These are phyloP conservation scores for Delphinus delphis DNA, from an alignment of 2,113 vertebrate genomes.

Conservation along the genomic window DNA sequence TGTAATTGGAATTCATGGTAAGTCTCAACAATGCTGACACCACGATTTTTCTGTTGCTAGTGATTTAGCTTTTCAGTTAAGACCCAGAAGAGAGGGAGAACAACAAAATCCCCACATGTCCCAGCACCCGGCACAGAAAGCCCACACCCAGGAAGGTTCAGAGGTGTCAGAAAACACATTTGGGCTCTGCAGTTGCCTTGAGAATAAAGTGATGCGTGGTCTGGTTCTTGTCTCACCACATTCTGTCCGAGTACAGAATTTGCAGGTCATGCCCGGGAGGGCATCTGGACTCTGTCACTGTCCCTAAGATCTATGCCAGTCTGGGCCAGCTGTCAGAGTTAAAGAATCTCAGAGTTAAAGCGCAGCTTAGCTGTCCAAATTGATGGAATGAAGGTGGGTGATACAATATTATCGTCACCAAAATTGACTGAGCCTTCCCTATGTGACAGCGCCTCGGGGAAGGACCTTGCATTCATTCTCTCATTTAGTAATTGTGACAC, in stretches of 20 bases:
- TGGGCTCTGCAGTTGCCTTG: not conserved
- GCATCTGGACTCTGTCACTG: not conserved
- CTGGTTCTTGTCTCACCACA: conserved; percentile 29
- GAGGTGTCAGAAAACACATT: conserved; percentile 22
- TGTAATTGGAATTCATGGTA: not conserved
- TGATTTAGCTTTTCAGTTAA: conserved; percentile 41
- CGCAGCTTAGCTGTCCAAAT: not conserved
- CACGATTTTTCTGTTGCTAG: conserved; percentile 29
- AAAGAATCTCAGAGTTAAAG: not conserved
- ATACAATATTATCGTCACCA: not conserved
- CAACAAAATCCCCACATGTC: not conserved
- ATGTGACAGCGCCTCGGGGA: not conserved
- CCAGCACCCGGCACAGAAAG: not conserved
- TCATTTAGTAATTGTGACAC: not conserved
- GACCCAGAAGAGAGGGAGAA: not conserved
- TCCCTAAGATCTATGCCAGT: not conserved
- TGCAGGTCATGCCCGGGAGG: not conserved
- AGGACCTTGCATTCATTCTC: not conserved
- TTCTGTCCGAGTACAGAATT: conserved; percentile 27
- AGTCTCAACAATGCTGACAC: conserved; percentile 3
- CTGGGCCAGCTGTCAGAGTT: not conserved
- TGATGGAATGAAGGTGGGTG: not conserved
- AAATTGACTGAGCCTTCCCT: not conserved
- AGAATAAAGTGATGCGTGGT: not conserved
- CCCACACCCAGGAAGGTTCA: not conserved